phyloP scores from a whole-genome alignment of 2,113 vertebrate genomes.

The Scopus umbretta region DNA sequence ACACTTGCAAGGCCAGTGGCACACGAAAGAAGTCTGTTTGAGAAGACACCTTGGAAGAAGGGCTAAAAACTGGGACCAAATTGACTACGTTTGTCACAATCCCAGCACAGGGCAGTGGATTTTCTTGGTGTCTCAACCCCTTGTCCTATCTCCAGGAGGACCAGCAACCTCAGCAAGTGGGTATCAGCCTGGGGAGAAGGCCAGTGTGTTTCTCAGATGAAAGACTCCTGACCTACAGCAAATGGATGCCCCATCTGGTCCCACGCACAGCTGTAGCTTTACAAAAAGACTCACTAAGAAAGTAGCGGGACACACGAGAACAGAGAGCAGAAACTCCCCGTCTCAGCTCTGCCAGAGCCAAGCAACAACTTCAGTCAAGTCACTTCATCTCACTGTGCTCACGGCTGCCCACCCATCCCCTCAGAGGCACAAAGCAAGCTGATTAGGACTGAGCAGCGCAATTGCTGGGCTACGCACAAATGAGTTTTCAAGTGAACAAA shows the following conservation, averaged over 20 bases:
- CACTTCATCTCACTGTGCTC: neutral
- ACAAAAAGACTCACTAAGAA: neutral
- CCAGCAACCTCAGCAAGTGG: neutral
- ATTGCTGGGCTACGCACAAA: neutral
- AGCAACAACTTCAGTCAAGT: neutral
- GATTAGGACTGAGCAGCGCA: neutral
- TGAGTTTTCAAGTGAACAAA: slow-evolving; percentile 11
- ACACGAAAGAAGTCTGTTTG: neutral
- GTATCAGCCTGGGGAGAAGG: neutral
- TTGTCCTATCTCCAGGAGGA: neutral
- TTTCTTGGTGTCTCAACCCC: neutral
- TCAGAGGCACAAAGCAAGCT: neutral
- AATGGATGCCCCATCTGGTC: neutral
- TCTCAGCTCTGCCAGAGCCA: neutral
- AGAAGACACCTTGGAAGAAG: neutral
- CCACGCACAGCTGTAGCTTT: neutral
- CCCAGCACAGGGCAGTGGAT: neutral
- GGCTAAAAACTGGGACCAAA: neutral
- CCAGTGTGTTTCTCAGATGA: neutral
- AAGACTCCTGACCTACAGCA: neutral
- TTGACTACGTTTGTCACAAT: neutral
- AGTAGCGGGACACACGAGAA: neutral
- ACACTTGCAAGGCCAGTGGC: accelerated
- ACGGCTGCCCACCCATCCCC: neutral
- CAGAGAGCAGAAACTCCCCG: neutral